Conservation (phyloP, 2,797 vertebrate genomes). For the Mycteria americana region DNA sequence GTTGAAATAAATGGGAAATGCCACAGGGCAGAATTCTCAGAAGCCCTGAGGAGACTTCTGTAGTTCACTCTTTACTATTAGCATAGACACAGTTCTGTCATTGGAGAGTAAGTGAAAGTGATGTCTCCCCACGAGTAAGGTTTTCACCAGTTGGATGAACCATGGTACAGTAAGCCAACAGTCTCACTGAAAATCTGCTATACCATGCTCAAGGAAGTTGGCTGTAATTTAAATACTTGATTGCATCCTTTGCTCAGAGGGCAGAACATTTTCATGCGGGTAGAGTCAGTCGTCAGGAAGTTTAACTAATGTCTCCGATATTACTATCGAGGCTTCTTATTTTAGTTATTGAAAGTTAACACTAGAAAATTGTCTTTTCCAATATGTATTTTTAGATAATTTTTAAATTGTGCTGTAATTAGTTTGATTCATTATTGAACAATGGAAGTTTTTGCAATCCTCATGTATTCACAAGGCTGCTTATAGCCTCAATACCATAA, state of each 20-base stretch:
- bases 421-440: constrained; percentile 23
- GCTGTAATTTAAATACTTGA: background rate
- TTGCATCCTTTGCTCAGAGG: background rate
- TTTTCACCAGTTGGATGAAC: background rate
- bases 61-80: background rate
- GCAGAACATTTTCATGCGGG: background rate
- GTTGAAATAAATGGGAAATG: background rate
- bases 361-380: background rate
- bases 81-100: background rate
- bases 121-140: background rate
- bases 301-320: background rate
- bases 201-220: background rate
- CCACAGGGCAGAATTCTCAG: background rate
- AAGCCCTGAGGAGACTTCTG: background rate
- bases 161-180: background rate
- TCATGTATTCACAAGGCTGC: background rate
- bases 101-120: background rate
- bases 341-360: background rate
- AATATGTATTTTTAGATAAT: background rate
- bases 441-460: background rate
- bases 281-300: background rate
- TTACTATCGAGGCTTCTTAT: background rate
- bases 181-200: background rate
- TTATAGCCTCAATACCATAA: background rate
- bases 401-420: background rate